Base-by-base conservation (phyloP, 2,888 invertebrate genomes). In the Chymomyza caudatula region DNA sequence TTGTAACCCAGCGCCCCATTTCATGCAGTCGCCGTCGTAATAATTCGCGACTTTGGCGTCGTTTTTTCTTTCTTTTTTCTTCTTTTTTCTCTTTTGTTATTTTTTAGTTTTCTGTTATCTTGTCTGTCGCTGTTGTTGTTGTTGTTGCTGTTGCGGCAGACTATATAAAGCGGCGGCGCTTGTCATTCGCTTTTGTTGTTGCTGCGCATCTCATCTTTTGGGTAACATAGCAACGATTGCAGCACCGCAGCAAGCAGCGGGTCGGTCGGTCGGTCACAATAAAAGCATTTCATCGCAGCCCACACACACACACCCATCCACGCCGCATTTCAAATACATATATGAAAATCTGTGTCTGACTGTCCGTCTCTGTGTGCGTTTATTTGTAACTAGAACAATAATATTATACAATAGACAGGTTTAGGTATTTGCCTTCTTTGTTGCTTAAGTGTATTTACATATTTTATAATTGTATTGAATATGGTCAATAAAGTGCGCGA, bases 31-130 rank as follows among this genome's bases (percentile, higher is more conserved):
- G 52, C 17, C 17, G 77, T 80, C 81, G 80, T 80, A 86, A 80
- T 80, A 80, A 75, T 84, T 86, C 68, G 79, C 79, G 73, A 85
- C 81, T 70, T 66, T 66, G 80, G 68, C 81, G 84, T 77, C 81
- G 69, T 13, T 80, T 85, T 85, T 85, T 79, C 79, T 83, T 81
- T 77, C 79, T 85, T 83, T 71, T 56, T 17, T 3, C 25, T 25
- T 13, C 23, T 57, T 43, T 20, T 57, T 57, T 20, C 22, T 56
- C 42, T 55, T 15, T 23, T 42, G 3, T 37, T 37, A 11, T 37
- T 37, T 37, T 37, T 15, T 37, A 43, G 17, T 20, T 57, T 57
- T 8, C 42, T 56, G 19, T 56, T 17, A n/a, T 42, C 8, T 37
- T 8, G 23, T n/a, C 3, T 74, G 60, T 76, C 69, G 80, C 77